phyloP scores from a whole-genome alignment of 2,113 vertebrate species.

The Hippocampus comes region DNA sequence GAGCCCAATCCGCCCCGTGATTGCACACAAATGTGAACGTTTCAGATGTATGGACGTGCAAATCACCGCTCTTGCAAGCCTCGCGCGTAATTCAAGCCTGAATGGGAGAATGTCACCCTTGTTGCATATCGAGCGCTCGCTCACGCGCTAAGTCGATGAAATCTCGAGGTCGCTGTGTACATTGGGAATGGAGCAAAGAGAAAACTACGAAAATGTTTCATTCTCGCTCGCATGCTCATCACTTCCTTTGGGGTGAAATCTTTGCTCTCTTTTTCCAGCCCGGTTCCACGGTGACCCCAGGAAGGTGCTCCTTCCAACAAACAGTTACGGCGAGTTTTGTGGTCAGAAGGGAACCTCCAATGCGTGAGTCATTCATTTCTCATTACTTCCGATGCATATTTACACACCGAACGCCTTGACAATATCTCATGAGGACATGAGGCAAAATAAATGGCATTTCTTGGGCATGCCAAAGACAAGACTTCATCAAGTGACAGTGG shows the following conservation, averaged over 20 bases:
- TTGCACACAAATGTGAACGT: no score
- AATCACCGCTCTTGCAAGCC: no score
- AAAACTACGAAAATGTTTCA: no score
- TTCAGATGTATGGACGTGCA: no score
- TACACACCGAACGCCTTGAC: background rate
- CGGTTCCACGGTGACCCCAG: constrained; percentile 87
- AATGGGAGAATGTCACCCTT: no score
- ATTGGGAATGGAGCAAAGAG: no score
- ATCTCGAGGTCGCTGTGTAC: no score
- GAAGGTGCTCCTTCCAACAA: constrained; percentile 85
- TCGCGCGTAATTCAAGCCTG: no score
- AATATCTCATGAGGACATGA: background rate
- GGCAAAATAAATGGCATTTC: background rate
- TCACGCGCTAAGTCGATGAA: no score
- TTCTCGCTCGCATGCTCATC: no score
- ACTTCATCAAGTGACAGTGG: background rate
- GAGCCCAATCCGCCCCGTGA: no score
- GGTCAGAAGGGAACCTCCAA: constrained; percentile 83
- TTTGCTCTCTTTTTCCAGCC: constrained; percentile 66
- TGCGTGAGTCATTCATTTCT: constrained; percentile 76
- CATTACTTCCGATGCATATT: background rate
- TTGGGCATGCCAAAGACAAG: background rate
- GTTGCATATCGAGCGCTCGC: no score
- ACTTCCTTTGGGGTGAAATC: background rate
- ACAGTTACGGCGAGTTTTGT: constrained; percentile 89